Conservation (phyloP, 2,888 invertebrate species). For the Serripes groenlandicus region DNA sequence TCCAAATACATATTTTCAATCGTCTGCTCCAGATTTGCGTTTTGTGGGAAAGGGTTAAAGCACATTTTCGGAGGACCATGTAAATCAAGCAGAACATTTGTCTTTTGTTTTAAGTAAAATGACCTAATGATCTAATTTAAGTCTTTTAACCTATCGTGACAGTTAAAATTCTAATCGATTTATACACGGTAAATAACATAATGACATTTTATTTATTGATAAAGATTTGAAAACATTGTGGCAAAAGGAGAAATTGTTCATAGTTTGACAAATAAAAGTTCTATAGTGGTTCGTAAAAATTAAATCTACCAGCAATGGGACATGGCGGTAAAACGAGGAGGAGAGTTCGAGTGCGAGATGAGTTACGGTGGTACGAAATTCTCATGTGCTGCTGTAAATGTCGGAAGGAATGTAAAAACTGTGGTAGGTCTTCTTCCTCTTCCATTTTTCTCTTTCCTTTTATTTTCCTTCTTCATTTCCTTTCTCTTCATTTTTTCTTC, state of each 20-base stretch:
- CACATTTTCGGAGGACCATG: background rate
- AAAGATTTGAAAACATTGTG: background rate
- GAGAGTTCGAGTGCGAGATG: slow-evolving; percentile 20
- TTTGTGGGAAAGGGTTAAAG: background rate
- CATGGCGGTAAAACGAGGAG: slow-evolving; percentile 2
- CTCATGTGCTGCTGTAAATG: slow-evolving; percentile 60
- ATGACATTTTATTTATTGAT: too few species aligned
- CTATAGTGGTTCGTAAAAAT: too few species aligned
- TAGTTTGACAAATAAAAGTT: background rate
- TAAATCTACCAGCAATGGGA: slow-evolving; percentile 1
- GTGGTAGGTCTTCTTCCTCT: slow-evolving; percentile 44
- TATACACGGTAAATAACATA: too few species aligned
- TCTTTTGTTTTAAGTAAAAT: background rate
- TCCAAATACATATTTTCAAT: too few species aligned
- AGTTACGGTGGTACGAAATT: slow-evolving; percentile 53
- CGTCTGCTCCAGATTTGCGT: background rate
- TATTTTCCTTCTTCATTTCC: background rate
- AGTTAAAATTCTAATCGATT: too few species aligned
- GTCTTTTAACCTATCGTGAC: too few species aligned
- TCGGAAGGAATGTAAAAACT: slow-evolving; percentile 46
- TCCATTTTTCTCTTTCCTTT: background rate
- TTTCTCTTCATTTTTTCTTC: background rate
- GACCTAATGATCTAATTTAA: too few species aligned
- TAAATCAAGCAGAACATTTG: background rate
- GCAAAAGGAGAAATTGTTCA: background rate